Base-by-base conservation (phyloP, 2,113 vertebrate genomes). In the Myxocyprinus asiaticus region DNA sequence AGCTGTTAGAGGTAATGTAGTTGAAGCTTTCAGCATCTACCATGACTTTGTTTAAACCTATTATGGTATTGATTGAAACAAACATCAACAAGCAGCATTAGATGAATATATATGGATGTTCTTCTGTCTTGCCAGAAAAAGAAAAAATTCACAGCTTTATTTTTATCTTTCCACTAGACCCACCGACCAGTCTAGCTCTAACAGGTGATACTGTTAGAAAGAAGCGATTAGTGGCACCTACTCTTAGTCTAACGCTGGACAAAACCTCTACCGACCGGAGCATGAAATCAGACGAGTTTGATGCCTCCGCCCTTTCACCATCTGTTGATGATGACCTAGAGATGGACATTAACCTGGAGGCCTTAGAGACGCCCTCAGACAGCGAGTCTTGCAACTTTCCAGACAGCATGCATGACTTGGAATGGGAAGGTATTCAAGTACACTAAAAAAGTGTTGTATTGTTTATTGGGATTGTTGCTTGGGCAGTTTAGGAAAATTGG, bases 291-390 rank as follows among this genome's bases (percentile, higher is more conserved):
- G 89, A 87, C 7, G 81, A 86, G 9, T 86, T 85, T 68, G 68
- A 83, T 0, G 48, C 73, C 0, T 89, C 85, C 0, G 89, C 81
- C 0, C 82, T 88, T 65, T 90, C 84, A 0, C 82, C 70, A 0
- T 4, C 77, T 0, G 88, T 14, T 0, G 90, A 90, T 0, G 89
- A 91, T 0, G 87, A 76, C 61, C 73, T 85, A 7, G 91, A 93
- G 0, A 79, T 93, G 1, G 92, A 96, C 85, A 90, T 96, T 71
- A 88, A 95, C 71, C 77, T 96, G 58, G 95, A 95, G 0, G 93
- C 90, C 0, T 69, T 96, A 88, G 94, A 95, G 77, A 96, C 94
- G 0, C 95, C 94, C 0, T 95, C 92, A 0, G 94, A 92, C 85
- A 95, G 93, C 0, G 93, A 96, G 84, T 89, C 93, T 0, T 92